A percentile compares a stretch with the other conserved stretches of the same genome.
Evolutionary conservation across 2,888 invertebrate species (phyloP).

Genomic region (Erebia epiphron): DNA sequence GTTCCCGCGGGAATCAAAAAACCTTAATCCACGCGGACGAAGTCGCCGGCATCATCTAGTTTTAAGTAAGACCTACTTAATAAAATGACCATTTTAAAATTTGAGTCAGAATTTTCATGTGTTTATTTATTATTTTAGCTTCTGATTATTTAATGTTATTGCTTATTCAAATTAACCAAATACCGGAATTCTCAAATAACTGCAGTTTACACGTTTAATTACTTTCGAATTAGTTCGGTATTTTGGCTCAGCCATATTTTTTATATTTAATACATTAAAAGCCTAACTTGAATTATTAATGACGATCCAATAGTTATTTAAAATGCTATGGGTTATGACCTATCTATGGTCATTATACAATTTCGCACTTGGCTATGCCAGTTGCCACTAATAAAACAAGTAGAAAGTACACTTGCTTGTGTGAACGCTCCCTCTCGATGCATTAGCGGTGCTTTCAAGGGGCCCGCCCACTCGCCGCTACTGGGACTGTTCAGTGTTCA

Average conservation of each 20-base stretch:
- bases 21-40: no score
- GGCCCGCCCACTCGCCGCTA: constrained; percentile 65
- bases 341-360: neutral
- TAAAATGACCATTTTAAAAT: constrained; percentile 8
- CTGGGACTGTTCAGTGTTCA: constrained; percentile 53
- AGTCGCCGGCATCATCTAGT: no score
- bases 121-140: neutral
- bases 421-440: constrained; percentile 56
- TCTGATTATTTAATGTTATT: neutral
- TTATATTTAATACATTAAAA: no score
- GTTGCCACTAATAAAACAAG: constrained; percentile 23
- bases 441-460: constrained; percentile 74
- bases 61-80: neutral
- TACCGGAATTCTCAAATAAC: neutral
- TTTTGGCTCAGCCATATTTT: no score
- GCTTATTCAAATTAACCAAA: neutral
- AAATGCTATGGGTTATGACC: no score
- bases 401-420: constrained; percentile 40
- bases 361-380: neutral
- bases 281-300: no score
- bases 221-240: constrained; percentile 36
- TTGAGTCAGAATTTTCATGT: neutral
- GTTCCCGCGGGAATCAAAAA: no score
- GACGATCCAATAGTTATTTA: no score
- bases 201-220: neutral